phyloP scores from a whole-genome alignment of 2,888 invertebrate genomes.

The Lobophora halterata region DNA sequence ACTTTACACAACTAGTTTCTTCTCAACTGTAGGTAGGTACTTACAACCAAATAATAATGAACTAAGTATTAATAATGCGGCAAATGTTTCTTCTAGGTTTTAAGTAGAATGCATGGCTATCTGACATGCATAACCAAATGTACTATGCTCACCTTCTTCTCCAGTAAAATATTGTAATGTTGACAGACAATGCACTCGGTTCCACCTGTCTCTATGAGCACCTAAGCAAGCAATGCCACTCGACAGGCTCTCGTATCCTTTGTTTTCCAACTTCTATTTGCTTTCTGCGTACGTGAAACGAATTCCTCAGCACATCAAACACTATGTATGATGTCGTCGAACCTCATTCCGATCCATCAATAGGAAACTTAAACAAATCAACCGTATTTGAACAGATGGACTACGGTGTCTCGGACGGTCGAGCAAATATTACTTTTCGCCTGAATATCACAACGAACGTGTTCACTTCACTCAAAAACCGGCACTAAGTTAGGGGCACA shows the following conservation, averaged over 20 bases:
- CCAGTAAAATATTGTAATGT: constrained; percentile 46
- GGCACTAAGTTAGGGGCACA: constrained; percentile 54
- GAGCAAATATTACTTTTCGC: constrained; percentile 40
- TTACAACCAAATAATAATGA: not conserved
- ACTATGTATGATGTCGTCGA: constrained; percentile 56
- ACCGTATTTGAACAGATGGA: constrained; percentile 66
- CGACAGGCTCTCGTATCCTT: constrained; percentile 58
- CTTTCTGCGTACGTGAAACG: constrained; percentile 69
- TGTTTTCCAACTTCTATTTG: constrained; percentile 71
- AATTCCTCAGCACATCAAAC: constrained; percentile 71
- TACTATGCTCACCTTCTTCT: constrained; percentile 55
- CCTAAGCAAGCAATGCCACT: constrained; percentile 69
- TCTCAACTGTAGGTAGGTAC: not conserved
- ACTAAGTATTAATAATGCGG: not conserved
- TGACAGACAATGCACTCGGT: constrained; percentile 53
- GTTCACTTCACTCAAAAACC: constrained; percentile 58
- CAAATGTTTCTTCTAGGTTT: constrained; percentile 15
- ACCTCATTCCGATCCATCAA: constrained; percentile 69
- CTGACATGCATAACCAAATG: constrained; percentile 23
- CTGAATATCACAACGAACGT: constrained; percentile 36
- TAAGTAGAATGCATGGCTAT: constrained; percentile 3
- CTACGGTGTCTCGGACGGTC: constrained; percentile 41
- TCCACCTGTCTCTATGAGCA: constrained; percentile 64
- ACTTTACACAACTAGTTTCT: constrained; percentile 18
- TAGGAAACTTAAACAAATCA: constrained; percentile 65